Evolutionary conservation across 1,140 invertebrate genomes (phyloP).

Genomic region (Eulimnadia texana): DNA sequence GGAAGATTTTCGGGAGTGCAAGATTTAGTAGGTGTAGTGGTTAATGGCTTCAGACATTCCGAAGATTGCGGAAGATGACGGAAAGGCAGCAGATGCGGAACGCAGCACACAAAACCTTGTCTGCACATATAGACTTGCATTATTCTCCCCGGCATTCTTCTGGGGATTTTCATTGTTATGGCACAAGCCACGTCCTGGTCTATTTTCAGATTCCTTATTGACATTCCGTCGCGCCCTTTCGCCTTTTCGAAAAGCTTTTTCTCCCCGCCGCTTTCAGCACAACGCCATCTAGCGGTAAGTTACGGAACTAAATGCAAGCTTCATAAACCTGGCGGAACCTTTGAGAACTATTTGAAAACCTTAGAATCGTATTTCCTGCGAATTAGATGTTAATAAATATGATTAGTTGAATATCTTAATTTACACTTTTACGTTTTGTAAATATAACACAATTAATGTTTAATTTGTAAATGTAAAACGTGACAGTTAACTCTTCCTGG

Average conservation of each 20-base stretch:
- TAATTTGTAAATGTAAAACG: too few relatives aligned
- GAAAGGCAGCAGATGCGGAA: not conserved
- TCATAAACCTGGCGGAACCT: not conserved
- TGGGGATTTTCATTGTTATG: not conserved
- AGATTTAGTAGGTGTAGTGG: not conserved
- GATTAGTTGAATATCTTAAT: too few relatives aligned
- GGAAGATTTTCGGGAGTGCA: too few relatives aligned
- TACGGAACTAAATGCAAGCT: not conserved
- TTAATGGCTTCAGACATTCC: not conserved
- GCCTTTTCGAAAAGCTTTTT: not conserved
- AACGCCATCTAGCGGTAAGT: not conserved
- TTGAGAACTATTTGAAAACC: not conserved
- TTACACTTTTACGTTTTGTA: too few relatives aligned
- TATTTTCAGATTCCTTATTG: not conserved
- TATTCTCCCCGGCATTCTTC: not conserved
- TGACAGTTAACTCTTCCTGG: too few relatives aligned
- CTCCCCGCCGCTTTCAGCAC: not conserved
- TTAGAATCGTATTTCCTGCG: not conserved
- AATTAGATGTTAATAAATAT: not conserved
- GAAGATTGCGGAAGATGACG: not conserved
- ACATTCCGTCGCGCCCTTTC: not conserved
- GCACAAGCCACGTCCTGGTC: not conserved
- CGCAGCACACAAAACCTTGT: not conserved
- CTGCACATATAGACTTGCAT: not conserved
- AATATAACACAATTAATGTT: too few relatives aligned